Evolutionary conservation across 2,888 invertebrate species (phyloP).

Genomic region (Argynnis bischoffii): DNA sequence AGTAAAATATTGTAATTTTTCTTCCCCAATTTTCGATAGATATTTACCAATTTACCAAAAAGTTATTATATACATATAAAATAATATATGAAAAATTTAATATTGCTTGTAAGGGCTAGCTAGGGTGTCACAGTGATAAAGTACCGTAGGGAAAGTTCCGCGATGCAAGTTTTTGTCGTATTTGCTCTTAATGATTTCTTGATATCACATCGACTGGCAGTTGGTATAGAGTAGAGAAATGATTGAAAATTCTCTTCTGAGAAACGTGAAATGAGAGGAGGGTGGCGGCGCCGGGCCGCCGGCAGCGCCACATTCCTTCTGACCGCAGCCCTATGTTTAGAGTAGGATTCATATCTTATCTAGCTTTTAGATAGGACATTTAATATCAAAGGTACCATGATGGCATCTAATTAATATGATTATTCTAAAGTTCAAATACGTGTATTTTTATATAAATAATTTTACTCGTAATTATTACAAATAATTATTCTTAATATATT

Average conservation of each 20-base stretch:
- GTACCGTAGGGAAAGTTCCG: background rate
- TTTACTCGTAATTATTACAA: no score
- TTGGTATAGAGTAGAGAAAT: slow-evolving; percentile 60
- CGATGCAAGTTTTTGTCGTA: slow-evolving; percentile 19
- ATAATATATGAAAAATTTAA: background rate
- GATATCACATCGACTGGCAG: slow-evolving; percentile 62
- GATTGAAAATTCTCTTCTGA: slow-evolving; percentile 72
- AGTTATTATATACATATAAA: background rate
- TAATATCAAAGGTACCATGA: background rate
- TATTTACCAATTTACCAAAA: background rate
- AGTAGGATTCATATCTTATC: slow-evolving; percentile 31
- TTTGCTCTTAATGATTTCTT: slow-evolving; percentile 25
- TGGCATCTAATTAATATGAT: no score
- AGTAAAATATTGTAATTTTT: no score
- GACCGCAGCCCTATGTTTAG: slow-evolving; percentile 75
- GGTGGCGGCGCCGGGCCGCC: slow-evolving; percentile 51
- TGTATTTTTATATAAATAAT: no score
- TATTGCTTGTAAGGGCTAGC: background rate
- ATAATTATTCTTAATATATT: no score
- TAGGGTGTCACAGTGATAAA: background rate
- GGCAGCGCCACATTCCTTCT: slow-evolving; percentile 65
- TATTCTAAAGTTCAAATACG: no score
- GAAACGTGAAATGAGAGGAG: slow-evolving; percentile 71
- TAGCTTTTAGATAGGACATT: background rate
- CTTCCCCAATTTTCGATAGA: no score